Evolutionary conservation across 2,888 invertebrate species (phyloP), one percentile per base, ranked within the genome.

Genomic region (Rhagium mordax): DNA sequence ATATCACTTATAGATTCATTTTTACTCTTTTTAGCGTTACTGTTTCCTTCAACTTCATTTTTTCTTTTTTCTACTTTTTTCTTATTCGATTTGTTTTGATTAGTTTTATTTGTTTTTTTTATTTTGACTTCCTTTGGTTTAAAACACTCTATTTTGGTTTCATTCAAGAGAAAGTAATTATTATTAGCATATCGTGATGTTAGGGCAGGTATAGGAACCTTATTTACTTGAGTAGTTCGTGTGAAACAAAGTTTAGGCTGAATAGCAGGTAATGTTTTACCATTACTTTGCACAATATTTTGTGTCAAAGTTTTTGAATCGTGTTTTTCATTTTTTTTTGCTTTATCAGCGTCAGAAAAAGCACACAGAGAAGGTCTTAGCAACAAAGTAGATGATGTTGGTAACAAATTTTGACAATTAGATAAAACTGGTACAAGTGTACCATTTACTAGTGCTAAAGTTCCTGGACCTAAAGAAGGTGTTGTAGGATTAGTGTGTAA

Each of bases 171-270:
- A 41, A 49, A 13, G 4, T 41, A 21, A 66, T 33, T 66, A n/a
- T n/a, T n/a, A 41, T 76, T 79, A 16, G 81, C 82, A 79, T 85
- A 86, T 27, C 79, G 79, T 13, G 87, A 85, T 6, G 85, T 84
- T 60, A 87, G 79, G 0, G 88, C 86, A 4, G 88, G 87, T 67
- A 89, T 88, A 7, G 88, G 88, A 20, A 88, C 85, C 81, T 88
- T 88, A 81, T 87, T 88, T 5, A 86, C 83, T 76, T 87, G 88
- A 3, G 87, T 87, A 2, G 88, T 87, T 75, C 79, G 82, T 2
- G 88, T 87, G 16, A 85, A 65, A 62, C 83, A 85, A n/a, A 76
- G 76, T 73, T 84, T 83, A 5, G 81, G 77, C 71, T 51, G 73
- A 57, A 82, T 78, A 20, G 18, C n/a, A 18, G 66, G 55, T 16